Evolutionary conservation across 2,888 invertebrate species (phyloP).

Genomic region (Galerucella calmariensis): DNA sequence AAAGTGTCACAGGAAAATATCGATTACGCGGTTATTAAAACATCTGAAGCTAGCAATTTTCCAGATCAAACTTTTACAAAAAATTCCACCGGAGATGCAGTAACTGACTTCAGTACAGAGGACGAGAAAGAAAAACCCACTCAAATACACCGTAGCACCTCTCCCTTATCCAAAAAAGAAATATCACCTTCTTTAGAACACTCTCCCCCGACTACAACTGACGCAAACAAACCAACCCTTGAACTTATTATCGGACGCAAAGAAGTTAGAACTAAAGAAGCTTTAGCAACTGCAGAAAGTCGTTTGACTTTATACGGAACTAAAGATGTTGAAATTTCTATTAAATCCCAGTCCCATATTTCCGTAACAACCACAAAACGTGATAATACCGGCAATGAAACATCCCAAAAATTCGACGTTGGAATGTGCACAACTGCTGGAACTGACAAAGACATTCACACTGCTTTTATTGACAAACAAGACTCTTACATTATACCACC

Average conservation of each 20-base stretch:
- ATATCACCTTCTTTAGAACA: constrained; percentile 55
- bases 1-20: constrained; percentile 34
- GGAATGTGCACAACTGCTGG: constrained; percentile 64
- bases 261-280: constrained; percentile 67
- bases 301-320: constrained; percentile 67
- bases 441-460: constrained; percentile 56
- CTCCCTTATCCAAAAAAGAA: constrained; percentile 61
- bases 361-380: constrained; percentile 65
- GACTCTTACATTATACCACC: constrained; percentile 63
- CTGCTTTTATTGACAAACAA: constrained; percentile 52
- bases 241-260: constrained; percentile 68
- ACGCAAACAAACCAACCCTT: constrained; percentile 59
- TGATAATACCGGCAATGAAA: constrained; percentile 64
- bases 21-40: constrained; percentile 42
- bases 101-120: not conserved
- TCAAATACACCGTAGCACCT: constrained; percentile 61
- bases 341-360: constrained; percentile 68
- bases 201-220: constrained; percentile 44
- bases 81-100: not conserved
- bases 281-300: constrained; percentile 68
- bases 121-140: constrained; percentile 35
- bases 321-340: constrained; percentile 69
- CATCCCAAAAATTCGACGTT: constrained; percentile 65
- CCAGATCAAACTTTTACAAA: not conserved
- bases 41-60: constrained; percentile 10